Evolutionary conservation across 1,140 invertebrate genomes (phyloP), one percentile per base, ranked within the genome.

Genomic region (Drosophila arawakana): DNA sequence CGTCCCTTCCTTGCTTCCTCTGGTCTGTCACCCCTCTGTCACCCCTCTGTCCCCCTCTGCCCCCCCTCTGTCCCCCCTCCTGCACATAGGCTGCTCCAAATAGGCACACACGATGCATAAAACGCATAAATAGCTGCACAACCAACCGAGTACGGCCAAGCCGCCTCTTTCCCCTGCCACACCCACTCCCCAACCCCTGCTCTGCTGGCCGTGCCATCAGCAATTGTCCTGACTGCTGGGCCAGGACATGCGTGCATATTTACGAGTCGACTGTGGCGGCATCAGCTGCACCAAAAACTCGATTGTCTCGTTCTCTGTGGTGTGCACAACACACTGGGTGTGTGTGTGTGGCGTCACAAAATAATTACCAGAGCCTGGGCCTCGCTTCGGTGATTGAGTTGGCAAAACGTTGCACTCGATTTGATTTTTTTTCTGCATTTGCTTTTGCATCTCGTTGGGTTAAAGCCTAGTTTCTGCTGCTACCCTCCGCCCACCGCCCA

Each of bases 201-300:
- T 0, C 25, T 30, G 25, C n/a, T 46, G 57, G 55, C 18, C 54
- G 50, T 41, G 50, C 55, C 70, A 73, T 60, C 75, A 70, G 73
- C 67, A 76, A 72, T 76, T 65, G 60, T 78, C 54, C 47, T 62
- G 52, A 65, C 76, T 21, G 77, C 6, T 72, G 76, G 78, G 59
- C 54, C 80, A 75, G 80, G 73, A 84, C 85, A 86, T 91, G 86
- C 81, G 86, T 90, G 81, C 81, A 84, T 90, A 90, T 90, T 90
- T 90, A 90, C 86, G 88, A 90, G 74, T 71, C 76, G 85, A 66
- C 81, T 85, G 86, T 62, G 77, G 78, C 76, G 73, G 80, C 88
- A 90, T 90, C 86, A 90, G 86, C 86, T 90, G 86, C 86, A 85
- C 76, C 78, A 79, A 85, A 90, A 86, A 81, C 88, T 86, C 86